Evolutionary conservation across 2,113 vertebrate species (phyloP).

Genomic region (Talpa occidentalis): DNA sequence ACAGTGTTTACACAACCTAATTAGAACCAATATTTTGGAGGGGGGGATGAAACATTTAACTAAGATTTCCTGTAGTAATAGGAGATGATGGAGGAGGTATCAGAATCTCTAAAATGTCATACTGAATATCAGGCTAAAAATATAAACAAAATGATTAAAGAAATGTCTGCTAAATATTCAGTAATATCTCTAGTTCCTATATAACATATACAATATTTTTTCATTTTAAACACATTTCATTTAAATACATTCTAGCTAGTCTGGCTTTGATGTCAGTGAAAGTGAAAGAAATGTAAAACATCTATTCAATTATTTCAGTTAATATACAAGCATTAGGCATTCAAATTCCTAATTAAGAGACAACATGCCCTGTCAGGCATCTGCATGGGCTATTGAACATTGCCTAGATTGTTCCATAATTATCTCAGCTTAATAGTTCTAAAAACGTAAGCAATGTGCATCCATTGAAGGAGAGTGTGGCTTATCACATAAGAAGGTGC

Average conservation of each 20-base stretch:
- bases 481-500: slow-evolving; percentile 81
- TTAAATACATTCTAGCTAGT: slow-evolving; percentile 71
- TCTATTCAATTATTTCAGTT: slow-evolving; percentile 95
- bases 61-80: slow-evolving; percentile 50
- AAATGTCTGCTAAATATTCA: slow-evolving; percentile 69
- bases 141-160: slow-evolving; percentile 38
- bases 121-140: slow-evolving; percentile 1
- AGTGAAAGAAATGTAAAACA: slow-evolving; percentile 90
- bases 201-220: background rate
- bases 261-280: slow-evolving; percentile 85
- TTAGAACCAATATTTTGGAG: slow-evolving; percentile 24
- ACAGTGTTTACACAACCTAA: background rate
- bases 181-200: slow-evolving; percentile 66
- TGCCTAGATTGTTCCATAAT: slow-evolving; percentile 91
- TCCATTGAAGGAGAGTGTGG: slow-evolving; percentile 80
- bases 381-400: slow-evolving; percentile 93
- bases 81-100: background rate
- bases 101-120: slow-evolving; percentile 13
- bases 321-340: slow-evolving; percentile 92
- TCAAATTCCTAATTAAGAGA: slow-evolving; percentile 96
- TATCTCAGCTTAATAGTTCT: slow-evolving; percentile 91
- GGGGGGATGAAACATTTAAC: background rate
- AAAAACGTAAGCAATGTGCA: slow-evolving; percentile 87
- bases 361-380: slow-evolving; percentile 93
- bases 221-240: slow-evolving; percentile 18